Percentiles rank a stretch among this genome's conserved stretches.
phyloP scores from a whole-genome alignment of 2,888 invertebrate genomes.

The Malthinus seriepunctatus region DNA sequence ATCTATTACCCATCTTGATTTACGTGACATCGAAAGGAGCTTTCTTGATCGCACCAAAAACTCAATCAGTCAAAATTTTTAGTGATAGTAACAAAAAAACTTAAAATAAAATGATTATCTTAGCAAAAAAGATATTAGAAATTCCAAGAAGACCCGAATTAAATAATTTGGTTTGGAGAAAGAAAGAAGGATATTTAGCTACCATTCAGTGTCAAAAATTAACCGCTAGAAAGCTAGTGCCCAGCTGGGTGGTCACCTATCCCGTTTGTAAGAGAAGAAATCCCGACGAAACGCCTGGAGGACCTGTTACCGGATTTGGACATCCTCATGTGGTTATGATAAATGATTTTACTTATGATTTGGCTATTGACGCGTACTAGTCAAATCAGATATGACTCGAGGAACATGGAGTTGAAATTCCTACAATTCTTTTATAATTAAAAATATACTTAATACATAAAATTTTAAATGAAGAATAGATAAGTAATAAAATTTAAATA shows the following conservation, averaged over 20 bases:
- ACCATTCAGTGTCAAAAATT: slow-evolving; percentile 10
- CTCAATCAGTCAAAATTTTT: background rate
- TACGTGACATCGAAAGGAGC: background rate
- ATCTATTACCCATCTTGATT: slow-evolving; percentile 57
- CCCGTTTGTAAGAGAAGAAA: slow-evolving; percentile 13
- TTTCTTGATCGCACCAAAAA: background rate
- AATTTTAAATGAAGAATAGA: no score
- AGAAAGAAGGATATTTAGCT: slow-evolving; percentile 16
- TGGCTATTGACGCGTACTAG: slow-evolving; percentile 18
- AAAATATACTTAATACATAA: no score
- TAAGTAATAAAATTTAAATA: no score
- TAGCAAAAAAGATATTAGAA: background rate
- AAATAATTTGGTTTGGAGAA: slow-evolving; percentile 13
- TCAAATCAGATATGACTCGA: no score
- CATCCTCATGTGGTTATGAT: slow-evolving; percentile 32
- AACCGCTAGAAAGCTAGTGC: slow-evolving; percentile 11
- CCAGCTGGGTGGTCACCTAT: slow-evolving; percentile 23
- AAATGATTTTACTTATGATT: slow-evolving; percentile 27
- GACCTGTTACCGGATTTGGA: slow-evolving; percentile 26
- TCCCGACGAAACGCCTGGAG: slow-evolving; percentile 18
- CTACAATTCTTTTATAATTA: no score
- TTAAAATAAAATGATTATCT: slow-evolving; percentile 11
- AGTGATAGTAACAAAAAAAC: background rate
- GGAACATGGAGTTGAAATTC: no score
- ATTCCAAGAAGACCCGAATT: slow-evolving; percentile 7